Evolutionary conservation across 2,113 vertebrate genomes (phyloP).

Genomic region (Scomber japonicus): DNA sequence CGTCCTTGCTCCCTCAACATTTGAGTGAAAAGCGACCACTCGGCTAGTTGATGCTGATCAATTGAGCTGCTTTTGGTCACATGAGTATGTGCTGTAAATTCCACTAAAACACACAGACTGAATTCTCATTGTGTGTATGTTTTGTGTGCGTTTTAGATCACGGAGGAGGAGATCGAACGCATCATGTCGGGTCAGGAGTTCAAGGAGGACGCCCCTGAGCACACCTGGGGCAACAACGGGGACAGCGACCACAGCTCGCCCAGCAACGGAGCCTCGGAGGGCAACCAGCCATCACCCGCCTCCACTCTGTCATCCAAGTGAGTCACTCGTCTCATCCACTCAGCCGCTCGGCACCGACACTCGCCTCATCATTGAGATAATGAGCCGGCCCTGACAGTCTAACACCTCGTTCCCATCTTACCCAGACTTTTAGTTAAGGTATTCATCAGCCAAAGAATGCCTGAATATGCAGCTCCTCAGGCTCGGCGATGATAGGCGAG

Average conservation of each 20-base stretch:
- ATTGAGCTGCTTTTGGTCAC: slow-evolving; percentile 24
- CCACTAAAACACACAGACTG: background rate
- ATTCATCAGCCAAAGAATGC: slow-evolving; percentile 71
- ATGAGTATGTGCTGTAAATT: slow-evolving; percentile 17
- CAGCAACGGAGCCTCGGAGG: slow-evolving; percentile 95
- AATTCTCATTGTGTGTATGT: background rate
- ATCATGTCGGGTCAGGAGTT: slow-evolving; percentile 99
- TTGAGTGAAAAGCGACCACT: slow-evolving; percentile 48
- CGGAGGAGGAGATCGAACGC: slow-evolving; percentile 98
- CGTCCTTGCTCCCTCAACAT: slow-evolving; percentile 63
- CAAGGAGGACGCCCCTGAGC: slow-evolving; percentile 93
- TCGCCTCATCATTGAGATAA: slow-evolving; percentile 60
- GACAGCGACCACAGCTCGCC: slow-evolving; percentile 99
- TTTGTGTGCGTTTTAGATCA: slow-evolving; percentile 86
- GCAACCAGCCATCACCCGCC: slow-evolving; percentile 97
- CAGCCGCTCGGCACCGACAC: background rate
- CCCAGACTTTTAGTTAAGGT: slow-evolving; percentile 53
- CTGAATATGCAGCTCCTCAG: slow-evolving; percentile 58
- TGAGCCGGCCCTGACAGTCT: slow-evolving; percentile 70
- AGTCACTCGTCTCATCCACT: slow-evolving; percentile 65
- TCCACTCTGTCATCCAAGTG: slow-evolving; percentile 98
- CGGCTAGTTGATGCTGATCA: slow-evolving; percentile 42
- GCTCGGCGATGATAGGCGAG: slow-evolving; percentile 54
- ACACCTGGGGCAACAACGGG: slow-evolving; percentile 96
- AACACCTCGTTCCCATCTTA: slow-evolving; percentile 53